Evolutionary conservation across 2,113 vertebrate genomes (phyloP).

Genomic region (Gymnocephalus cernua): DNA sequence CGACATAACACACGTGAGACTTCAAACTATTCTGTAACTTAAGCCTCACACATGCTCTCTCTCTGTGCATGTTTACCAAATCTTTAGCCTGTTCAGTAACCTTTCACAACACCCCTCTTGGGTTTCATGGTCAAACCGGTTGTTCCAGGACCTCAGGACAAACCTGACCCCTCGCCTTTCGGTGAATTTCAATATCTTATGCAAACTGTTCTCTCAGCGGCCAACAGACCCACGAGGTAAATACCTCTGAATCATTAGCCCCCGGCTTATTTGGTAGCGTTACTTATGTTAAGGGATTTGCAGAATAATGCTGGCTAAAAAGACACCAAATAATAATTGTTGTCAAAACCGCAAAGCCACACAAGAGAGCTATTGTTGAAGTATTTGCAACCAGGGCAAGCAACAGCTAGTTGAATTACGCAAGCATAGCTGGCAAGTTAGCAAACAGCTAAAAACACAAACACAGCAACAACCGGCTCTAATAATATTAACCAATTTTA

Average conservation of each 20-base stretch:
- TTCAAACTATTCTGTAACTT: slow-evolving; percentile 28
- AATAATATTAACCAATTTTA: background rate
- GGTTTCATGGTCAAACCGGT: slow-evolving; percentile 62
- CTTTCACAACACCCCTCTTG: slow-evolving; percentile 77
- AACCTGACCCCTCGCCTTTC: slow-evolving; percentile 54
- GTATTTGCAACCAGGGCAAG: background rate
- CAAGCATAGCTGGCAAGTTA: slow-evolving; percentile 50
- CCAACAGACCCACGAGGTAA: background rate
- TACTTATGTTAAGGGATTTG: slow-evolving; percentile 6
- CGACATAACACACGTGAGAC: background rate
- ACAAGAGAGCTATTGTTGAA: slow-evolving; percentile 52
- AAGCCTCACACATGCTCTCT: slow-evolving; percentile 11
- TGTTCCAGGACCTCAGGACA: slow-evolving; percentile 30
- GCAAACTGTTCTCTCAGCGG: background rate
- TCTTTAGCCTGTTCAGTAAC: slow-evolving; percentile 30
- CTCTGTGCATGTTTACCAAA: slow-evolving; percentile 61
- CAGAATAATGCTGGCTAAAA: background rate
- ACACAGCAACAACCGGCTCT: slow-evolving; percentile 23
- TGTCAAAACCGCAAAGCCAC: slow-evolving; percentile 12
- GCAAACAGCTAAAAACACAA: slow-evolving; percentile 69
- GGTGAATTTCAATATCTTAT: background rate
- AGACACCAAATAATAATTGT: slow-evolving; percentile 10
- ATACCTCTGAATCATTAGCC: slow-evolving; percentile 32
- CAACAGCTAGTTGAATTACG: slow-evolving; percentile 42
- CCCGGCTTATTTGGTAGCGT: background rate